A percentile compares a stretch with the other conserved stretches of the same genome.
Evolutionary conservation across 2,888 invertebrate species (phyloP).

Genomic region (Pterostichus niger): DNA sequence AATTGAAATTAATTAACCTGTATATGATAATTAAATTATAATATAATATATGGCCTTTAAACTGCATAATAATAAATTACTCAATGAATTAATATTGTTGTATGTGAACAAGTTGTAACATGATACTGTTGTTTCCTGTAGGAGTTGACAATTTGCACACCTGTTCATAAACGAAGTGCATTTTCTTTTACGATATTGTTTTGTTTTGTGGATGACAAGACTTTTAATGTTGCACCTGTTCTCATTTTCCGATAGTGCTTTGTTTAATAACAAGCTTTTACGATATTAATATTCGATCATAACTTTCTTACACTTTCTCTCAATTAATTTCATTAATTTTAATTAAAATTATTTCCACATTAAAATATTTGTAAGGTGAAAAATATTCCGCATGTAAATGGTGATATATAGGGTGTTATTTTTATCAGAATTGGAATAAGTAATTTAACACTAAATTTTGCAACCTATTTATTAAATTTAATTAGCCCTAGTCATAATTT

Average conservation of each 20-base stretch:
- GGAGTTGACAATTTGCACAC: conserved; percentile 12
- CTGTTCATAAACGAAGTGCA: conserved; percentile 33
- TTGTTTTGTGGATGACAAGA: conserved; percentile 34
- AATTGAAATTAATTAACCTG: conserved; percentile 5
- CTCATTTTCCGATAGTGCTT: conserved; percentile 27
- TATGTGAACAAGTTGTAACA: neutral
- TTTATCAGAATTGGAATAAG: too few relatives aligned
- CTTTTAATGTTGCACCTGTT: conserved; percentile 38
- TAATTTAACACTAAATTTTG: too few relatives aligned
- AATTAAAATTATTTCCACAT: neutral
- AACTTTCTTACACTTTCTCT: neutral
- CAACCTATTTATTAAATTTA: too few relatives aligned
- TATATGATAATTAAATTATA: conserved; percentile 24
- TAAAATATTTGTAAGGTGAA: too few relatives aligned
- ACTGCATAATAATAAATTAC: neutral
- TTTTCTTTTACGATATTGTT: conserved; percentile 18
- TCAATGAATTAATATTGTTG: neutral
- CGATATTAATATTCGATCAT: conserved; percentile 44
- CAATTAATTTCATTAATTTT: too few relatives aligned
- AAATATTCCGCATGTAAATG: too few relatives aligned
- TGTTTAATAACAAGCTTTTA: conserved; percentile 51
- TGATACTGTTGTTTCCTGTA: neutral
- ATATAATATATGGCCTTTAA: neutral
- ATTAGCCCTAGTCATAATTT: too few relatives aligned
- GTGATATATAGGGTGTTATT: too few relatives aligned